Evolutionary conservation across 2,888 invertebrate genomes (phyloP).

Genomic region (Busseola fusca): DNA sequence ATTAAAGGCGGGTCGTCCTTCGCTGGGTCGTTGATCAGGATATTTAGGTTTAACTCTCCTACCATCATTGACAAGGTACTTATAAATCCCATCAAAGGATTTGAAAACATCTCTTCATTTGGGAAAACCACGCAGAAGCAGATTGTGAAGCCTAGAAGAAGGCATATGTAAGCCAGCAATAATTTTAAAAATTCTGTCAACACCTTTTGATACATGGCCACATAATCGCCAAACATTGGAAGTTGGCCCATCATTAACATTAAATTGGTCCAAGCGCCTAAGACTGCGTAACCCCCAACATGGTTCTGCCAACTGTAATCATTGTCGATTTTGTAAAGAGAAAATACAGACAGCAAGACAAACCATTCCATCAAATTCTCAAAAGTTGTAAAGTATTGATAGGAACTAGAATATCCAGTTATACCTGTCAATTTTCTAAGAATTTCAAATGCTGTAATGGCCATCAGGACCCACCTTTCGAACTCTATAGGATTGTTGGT

Average conservation of each 20-base stretch:
- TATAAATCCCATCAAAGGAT: slow-evolving; percentile 95
- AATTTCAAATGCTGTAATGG: slow-evolving; percentile 93
- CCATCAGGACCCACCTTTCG: slow-evolving; percentile 94
- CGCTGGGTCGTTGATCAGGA: slow-evolving; percentile 92
- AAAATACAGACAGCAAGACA: slow-evolving; percentile 94
- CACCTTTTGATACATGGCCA: slow-evolving; percentile 96
- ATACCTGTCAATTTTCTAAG: slow-evolving; percentile 94
- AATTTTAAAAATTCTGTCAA: slow-evolving; percentile 95
- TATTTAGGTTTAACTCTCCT: slow-evolving; percentile 93
- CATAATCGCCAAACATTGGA: slow-evolving; percentile 96
- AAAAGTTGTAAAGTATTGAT: slow-evolving; percentile 94
- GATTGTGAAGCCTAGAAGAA: slow-evolving; percentile 95
- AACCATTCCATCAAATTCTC: slow-evolving; percentile 97
- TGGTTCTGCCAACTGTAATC: slow-evolving; percentile 96
- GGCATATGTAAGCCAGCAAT: slow-evolving; percentile 94
- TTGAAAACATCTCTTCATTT: slow-evolving; percentile 93
- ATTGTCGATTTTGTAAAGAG: slow-evolving; percentile 93
- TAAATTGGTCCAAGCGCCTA: slow-evolving; percentile 95
- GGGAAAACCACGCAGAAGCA: slow-evolving; percentile 96
- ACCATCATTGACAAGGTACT: slow-evolving; percentile 97
- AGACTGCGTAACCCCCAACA: slow-evolving; percentile 94
- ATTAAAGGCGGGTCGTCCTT: slow-evolving; percentile 92
- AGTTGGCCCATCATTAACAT: slow-evolving; percentile 97
- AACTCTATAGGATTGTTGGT: slow-evolving; percentile 93
- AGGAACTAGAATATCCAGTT: slow-evolving; percentile 93